Base-by-base conservation (phyloP, 2,113 vertebrate species). In the Piaya cayana region DNA sequence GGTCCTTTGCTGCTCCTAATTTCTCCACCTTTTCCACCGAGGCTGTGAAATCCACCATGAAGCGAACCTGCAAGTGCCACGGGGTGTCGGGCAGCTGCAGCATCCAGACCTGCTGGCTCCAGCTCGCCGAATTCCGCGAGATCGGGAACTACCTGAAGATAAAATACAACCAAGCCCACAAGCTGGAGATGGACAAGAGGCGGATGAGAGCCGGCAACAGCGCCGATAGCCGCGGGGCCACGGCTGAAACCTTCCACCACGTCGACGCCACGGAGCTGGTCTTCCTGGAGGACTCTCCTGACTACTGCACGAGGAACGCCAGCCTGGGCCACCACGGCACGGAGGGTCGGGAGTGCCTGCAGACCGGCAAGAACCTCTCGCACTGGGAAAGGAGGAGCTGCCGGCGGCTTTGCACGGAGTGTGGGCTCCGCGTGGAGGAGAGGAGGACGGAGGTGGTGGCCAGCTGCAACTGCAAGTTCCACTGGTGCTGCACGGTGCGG, bases 51-150 rank as follows among this genome's bases (percentile, higher is more conserved):
- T 95, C 98, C 42, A 99, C 99, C 0, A 99, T 99, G 99, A 99
- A 98, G 93, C 98, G 97, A 96, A 97, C 98, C 30, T 99, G 99
- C 86, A 99, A 99, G 92, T 99, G 99, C 60, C 99, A 99, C 2
- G 99, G 99, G 8, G 99, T 99, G 82, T 99, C 99, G 0, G 99
- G 99, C 77, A 99, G 99, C 97, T 99, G 99, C 97, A 99, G 98
- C 95, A 97, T 99, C 88, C 99, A 99, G 94, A 99, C 99, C 1
- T 99, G 99, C 88, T 99, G 99, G 99, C 98, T 99, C 96, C 99
- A 99, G 94, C 98, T 99, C 5, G 98, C 99, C 2, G 99, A 99
- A 36, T 99, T 99, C 86, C 97, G 99, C 1, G 99, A 99, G 53
- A 97, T 99, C 9, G 99, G 99, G 5, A 98, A 98, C 96, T 99